Conservation (phyloP, 2,888 invertebrate genomes). For the Nymphalis polychloros region DNA sequence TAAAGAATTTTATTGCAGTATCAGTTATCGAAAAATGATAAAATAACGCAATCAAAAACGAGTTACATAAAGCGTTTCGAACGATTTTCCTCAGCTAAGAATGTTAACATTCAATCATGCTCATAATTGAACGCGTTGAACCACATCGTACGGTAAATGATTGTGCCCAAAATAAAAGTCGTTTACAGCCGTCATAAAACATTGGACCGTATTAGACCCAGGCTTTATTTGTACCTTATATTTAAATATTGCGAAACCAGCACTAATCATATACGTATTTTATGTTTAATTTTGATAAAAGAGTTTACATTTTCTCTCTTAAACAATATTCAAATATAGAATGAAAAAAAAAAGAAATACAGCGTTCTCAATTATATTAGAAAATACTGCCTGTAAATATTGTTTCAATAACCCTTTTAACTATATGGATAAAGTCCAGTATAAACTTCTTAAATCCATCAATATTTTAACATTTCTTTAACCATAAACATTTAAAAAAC, state of each 20-base stretch:
- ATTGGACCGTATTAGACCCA: slow-evolving; percentile 15
- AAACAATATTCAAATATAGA: no score
- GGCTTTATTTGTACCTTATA: slow-evolving; percentile 24
- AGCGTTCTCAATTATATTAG: no score
- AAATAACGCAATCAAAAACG: slow-evolving; percentile 10
- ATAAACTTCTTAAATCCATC: no score
- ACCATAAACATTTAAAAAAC: no score
- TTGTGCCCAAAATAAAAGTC: slow-evolving; percentile 34
- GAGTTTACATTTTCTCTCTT: background rate
- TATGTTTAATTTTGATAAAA: background rate
- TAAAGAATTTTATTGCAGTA: slow-evolving; percentile 5
- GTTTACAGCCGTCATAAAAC: slow-evolving; percentile 31
- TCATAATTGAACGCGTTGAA: slow-evolving; percentile 42
- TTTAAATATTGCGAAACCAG: slow-evolving; percentile 12
- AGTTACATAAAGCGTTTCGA: slow-evolving; percentile 16
- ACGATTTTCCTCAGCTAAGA: slow-evolving; percentile 20
- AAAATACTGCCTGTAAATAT: no score
- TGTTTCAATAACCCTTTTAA: no score
- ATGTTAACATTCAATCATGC: slow-evolving; percentile 36
- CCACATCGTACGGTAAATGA: slow-evolving; percentile 30
- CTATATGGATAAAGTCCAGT: no score
- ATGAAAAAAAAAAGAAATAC: no score
- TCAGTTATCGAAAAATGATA: slow-evolving; percentile 5
- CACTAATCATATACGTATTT: background rate
- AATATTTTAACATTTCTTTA: no score